These are phyloP conservation scores for Potamarius usumacintae DNA, from an alignment of 2,113 vertebrate genomes.

Conservation along the genomic window DNA sequence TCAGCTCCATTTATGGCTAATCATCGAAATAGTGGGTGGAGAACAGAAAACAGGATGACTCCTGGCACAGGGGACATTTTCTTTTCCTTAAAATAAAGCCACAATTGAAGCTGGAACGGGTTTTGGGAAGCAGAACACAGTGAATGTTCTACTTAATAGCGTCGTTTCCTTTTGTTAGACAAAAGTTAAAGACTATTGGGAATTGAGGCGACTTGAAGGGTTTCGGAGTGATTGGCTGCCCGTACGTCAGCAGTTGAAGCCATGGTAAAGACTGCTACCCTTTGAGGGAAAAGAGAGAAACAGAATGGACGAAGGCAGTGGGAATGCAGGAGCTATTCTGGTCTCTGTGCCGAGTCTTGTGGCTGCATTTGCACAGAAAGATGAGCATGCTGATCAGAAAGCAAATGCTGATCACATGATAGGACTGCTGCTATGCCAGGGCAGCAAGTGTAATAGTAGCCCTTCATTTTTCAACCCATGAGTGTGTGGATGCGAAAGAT, in stretches of 20 bases:
- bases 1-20: constrained; percentile 57
- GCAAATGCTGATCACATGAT: constrained; percentile 25
- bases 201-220: background rate
- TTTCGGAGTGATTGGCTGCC: background rate
- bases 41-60: constrained; percentile 19
- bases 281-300: background rate
- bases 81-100: constrained; percentile 53
- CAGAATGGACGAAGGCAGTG: background rate
- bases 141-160: constrained; percentile 13
- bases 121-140: constrained; percentile 30
- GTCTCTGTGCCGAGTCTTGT: background rate
- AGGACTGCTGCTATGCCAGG: background rate
- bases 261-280: background rate
- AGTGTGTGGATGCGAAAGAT: background rate
- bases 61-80: constrained; percentile 44
- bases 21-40: constrained; percentile 35
- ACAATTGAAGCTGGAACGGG: background rate
- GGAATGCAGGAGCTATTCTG: constrained; percentile 36
- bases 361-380: constrained; percentile 19
- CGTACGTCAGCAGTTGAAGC: background rate
- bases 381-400: constrained; percentile 31
- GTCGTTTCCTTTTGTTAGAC: constrained; percentile 22
- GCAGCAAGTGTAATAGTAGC: background rate
- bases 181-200: background rate
- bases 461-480: background rate